Base-by-base conservation (phyloP, 2,888 invertebrate species). In the Scaptomyza reducta region DNA sequence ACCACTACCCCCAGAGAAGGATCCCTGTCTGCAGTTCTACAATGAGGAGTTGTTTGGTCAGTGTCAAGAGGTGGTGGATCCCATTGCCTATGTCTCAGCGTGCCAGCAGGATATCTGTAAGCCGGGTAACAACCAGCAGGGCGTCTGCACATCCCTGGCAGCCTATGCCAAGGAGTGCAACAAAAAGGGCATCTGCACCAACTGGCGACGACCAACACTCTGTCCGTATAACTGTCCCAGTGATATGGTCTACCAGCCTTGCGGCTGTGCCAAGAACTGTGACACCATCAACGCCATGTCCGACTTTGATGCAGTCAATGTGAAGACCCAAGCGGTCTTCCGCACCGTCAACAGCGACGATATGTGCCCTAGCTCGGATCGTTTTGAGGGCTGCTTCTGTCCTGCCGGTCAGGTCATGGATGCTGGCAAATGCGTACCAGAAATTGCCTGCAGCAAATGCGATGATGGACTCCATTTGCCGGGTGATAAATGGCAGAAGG, bases 311-410 rank as follows among this genome's bases (percentile, higher is more conserved):
- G 90, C 90, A 0, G 79, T 91, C 14, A 89, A 81, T 63, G 70
- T 91, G 3, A 89, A 84, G 7, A 90, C 89, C 7, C 80, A 89
- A 46, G 53, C 79, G 0, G 62, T 89, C 3, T 74, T 87, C 2
- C 89, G 83, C 40, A 87, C 89, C 0, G 76, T 90, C 13, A 82
- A 63, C n/a, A 69, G 71, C 3, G 82, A 89, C 14, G 89, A 90
- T 0, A 72, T 90, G 65, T 95, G 95, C 68, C 85, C 90, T 27
- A 90, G 90, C 5, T 90, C 89, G 1, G 91, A 90, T 11, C 91
- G 92, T 0, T 93, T 93, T 0, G 97, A 97, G 87, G 97, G 97
- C 1, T 98, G 98, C 91, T 96, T 95, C 93, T 98, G 98, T 91
- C 95, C 97, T 0, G 92, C 93, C 51, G 95, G 95, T 64, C 94